Evolutionary conservation across 1,140 invertebrate species (phyloP).

Genomic region (Zelostemma sp.): DNA sequence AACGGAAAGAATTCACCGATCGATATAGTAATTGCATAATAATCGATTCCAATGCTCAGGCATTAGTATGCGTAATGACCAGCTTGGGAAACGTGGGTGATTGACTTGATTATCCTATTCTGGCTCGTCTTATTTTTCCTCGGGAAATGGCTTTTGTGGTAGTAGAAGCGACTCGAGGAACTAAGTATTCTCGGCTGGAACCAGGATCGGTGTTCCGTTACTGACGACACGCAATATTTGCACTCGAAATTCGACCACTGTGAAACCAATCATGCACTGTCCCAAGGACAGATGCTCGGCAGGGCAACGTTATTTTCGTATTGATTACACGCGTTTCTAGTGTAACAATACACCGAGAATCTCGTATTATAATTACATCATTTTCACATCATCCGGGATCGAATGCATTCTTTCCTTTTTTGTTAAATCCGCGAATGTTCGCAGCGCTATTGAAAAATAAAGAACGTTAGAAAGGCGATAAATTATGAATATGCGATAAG

Average conservation of each 20-base stretch:
- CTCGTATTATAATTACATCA: conserved; percentile 34
- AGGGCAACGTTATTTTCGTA: conserved; percentile 42
- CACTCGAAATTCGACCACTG: conserved; percentile 53
- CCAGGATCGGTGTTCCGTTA: conserved; percentile 43
- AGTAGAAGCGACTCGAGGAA: conserved; percentile 1
- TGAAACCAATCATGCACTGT: conserved; percentile 37
- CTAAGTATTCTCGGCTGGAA: not conserved
- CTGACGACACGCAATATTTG: conserved; percentile 53
- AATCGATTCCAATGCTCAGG: conserved; percentile 41
- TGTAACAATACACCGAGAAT: conserved; percentile 56
- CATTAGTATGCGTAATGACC: conserved; percentile 25
- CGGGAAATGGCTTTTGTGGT: conserved; percentile 6
- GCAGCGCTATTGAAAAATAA: too few species aligned
- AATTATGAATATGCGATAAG: too few species aligned
- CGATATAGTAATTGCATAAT: conserved; percentile 46
- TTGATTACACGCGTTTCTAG: conserved; percentile 54
- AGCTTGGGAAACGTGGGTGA: conserved; percentile 24
- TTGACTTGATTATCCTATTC: conserved; percentile 18
- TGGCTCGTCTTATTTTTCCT: conserved; percentile 9
- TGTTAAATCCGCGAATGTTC: too few species aligned
- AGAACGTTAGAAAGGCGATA: too few species aligned
- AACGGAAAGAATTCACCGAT: conserved; percentile 45
- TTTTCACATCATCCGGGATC: not conserved
- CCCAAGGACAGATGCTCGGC: conserved; percentile 53
- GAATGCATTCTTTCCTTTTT: too few species aligned